A percentile compares a stretch with the other conserved stretches of the same genome.
phyloP scores from a whole-genome alignment of 2,797 vertebrate species.

The Emys orbicularis region DNA sequence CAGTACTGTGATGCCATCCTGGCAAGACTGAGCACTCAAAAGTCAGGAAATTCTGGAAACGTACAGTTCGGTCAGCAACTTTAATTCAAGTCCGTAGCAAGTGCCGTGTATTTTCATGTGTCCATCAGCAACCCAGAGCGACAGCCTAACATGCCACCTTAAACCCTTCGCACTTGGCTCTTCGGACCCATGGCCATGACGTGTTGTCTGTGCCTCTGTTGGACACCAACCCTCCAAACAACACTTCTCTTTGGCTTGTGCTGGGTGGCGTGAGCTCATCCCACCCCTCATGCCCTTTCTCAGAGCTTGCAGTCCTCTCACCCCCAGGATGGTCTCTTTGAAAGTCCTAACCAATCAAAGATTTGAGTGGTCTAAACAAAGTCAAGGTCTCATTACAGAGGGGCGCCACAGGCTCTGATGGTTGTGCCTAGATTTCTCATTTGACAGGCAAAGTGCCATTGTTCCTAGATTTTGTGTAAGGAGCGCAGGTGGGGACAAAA shows the following conservation, averaged over 20 bases:
- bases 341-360: accelerated
- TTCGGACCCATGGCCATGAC: accelerated
- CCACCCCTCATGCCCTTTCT: neutral
- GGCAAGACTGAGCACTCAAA: neutral
- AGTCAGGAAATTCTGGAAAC: neutral
- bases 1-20: neutral
- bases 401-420: accelerated
- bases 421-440: neutral
- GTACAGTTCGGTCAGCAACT: neutral
- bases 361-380: neutral
- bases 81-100: neutral
- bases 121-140: neutral
- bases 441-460: neutral
- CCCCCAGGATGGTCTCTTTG: accelerated
- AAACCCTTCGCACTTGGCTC: accelerated
- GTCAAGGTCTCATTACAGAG: accelerated
- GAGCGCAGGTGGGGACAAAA: neutral
- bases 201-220: accelerated
- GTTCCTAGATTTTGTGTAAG: neutral
- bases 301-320: neutral
- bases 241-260: accelerated
- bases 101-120: accelerated
- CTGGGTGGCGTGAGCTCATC: neutral
- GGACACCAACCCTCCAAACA: neutral
- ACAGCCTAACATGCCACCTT: neutral